phyloP scores from a whole-genome alignment of 2,797 vertebrate genomes.

The Galagoides demidoff region DNA sequence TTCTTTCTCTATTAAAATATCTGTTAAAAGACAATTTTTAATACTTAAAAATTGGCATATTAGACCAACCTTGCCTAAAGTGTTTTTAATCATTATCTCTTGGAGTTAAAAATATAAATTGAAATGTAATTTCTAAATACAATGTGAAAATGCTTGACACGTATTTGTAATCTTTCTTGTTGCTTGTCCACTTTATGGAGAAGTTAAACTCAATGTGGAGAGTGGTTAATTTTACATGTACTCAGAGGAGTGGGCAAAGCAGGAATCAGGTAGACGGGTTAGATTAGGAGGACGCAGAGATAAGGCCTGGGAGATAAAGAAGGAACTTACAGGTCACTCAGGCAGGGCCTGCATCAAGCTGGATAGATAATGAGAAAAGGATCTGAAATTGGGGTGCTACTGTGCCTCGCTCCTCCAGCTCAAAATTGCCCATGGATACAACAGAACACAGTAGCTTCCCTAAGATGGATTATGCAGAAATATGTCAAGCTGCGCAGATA shows the following conservation, averaged over 20 bases:
- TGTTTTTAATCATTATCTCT: not conserved
- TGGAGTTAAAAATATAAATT: not conserved
- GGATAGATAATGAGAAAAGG: not conserved
- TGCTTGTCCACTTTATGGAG: not conserved
- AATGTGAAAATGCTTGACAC: not conserved
- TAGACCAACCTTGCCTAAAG: not conserved
- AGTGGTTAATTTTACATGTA: not conserved
- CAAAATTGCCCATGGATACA: not conserved
- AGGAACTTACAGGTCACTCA: accelerated
- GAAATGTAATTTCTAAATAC: not conserved
- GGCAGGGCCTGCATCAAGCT: not conserved
- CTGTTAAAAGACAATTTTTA: not conserved
- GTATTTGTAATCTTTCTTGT: not conserved
- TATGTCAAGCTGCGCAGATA: conserved; percentile 33
- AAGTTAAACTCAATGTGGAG: not conserved
- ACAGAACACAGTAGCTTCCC: not conserved
- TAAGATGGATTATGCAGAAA: conserved; percentile 36
- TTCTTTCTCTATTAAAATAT: not conserved
- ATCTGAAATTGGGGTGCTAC: not conserved
- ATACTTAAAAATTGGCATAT: not conserved
- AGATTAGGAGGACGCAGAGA: not conserved
- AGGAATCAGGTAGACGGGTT: accelerated
- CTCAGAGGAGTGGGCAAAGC: not conserved
- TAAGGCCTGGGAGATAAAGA: not conserved
- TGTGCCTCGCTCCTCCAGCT: not conserved